These are phyloP conservation scores for Chromobotia macracanthus DNA, from an alignment of 2,797 vertebrate genomes.

Conservation along the genomic window DNA sequence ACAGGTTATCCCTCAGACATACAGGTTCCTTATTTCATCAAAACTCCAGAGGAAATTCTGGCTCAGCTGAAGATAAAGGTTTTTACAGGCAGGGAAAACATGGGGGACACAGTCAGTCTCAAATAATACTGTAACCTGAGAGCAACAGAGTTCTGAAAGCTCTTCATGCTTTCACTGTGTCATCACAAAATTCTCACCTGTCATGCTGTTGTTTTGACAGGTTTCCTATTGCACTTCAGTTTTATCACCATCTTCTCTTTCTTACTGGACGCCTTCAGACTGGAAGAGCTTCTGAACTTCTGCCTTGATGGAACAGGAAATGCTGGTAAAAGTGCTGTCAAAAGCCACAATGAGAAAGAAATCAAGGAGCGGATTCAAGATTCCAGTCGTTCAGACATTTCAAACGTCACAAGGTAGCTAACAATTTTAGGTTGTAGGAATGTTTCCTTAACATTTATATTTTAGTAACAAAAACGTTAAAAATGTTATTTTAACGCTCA, in stretches of 20 bases:
- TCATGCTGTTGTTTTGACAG: conserved; percentile 40
- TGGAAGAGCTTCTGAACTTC: not conserved
- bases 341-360: not conserved
- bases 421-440: too few relatives aligned
- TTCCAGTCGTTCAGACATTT: too few relatives aligned
- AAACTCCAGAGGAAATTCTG: conserved; percentile 12
- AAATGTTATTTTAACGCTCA: too few relatives aligned
- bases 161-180: conserved; percentile 33
- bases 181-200: conserved; percentile 44
- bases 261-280: conserved; percentile 24
- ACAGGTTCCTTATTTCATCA: not conserved
- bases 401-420: too few relatives aligned
- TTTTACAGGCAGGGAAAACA: conserved; percentile 26
- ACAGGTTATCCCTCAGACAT: not conserved
- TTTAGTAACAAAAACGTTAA: too few relatives aligned
- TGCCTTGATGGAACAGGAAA: not conserved
- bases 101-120: conserved; percentile 11
- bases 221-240: conserved; percentile 49
- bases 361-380: not conserved
- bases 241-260: conserved; percentile 33
- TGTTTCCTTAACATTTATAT: too few relatives aligned
- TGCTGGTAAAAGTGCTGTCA: not conserved
- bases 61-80: not conserved
- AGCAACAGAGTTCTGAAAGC: conserved; percentile 29
- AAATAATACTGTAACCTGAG: conserved; percentile 33